Conservation (phyloP, 2,797 vertebrate species). For the Zalophus californianus region DNA sequence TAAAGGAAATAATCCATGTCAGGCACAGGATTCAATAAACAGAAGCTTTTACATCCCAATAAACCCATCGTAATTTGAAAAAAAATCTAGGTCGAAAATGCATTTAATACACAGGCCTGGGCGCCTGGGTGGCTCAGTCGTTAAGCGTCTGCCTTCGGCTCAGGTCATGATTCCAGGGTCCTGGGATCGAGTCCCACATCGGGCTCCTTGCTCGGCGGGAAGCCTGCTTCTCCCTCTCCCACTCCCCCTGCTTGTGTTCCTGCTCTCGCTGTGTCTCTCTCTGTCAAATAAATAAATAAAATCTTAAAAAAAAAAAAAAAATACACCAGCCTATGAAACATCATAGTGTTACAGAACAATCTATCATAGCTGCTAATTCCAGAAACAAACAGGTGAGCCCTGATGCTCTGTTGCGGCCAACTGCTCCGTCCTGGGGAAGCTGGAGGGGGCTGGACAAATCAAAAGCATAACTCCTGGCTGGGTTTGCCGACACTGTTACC, state of each 20-base stretch:
- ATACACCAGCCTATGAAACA: neutral
- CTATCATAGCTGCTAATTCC: neutral
- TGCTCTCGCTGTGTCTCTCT: too few species aligned
- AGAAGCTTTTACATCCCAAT: neutral
- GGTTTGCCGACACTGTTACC: neutral
- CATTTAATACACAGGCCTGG: neutral
- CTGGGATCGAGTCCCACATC: too few species aligned
- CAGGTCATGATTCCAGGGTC: too few species aligned
- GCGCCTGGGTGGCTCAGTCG: too few species aligned
- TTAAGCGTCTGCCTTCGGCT: too few species aligned
- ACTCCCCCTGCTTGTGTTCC: too few species aligned
- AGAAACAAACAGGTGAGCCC: neutral
- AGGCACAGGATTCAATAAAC: neutral
- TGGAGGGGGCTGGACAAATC: neutral
- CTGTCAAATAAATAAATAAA: too few species aligned
- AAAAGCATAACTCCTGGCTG: neutral
- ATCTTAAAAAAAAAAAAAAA: too few species aligned
- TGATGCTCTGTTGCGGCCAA: neutral
- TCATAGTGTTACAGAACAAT: neutral
- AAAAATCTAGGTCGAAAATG: neutral
- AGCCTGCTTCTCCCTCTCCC: too few species aligned
- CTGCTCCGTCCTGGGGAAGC: neutral
- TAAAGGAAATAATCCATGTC: neutral
- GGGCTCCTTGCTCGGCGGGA: too few species aligned
- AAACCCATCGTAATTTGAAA: neutral